phyloP scores from a whole-genome alignment of 2,888 invertebrate species.

The Anagyrus pseudococci region DNA sequence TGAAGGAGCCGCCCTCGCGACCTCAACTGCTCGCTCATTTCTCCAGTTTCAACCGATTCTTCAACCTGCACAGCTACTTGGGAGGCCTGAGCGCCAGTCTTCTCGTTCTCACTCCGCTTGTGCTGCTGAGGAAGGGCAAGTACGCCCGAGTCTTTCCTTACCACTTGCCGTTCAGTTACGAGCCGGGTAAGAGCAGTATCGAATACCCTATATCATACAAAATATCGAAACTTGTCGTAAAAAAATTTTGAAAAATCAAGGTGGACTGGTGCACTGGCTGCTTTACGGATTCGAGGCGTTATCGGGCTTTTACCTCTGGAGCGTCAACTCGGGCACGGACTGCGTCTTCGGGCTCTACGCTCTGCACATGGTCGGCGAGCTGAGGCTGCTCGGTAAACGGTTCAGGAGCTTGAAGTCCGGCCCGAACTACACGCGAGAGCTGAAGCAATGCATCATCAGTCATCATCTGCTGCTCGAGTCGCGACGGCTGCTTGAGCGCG shows the following conservation, averaged over 20 bases:
- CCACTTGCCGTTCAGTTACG: conserved; percentile 22
- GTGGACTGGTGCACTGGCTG: conserved; percentile 16
- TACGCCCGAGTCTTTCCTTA: conserved; percentile 26
- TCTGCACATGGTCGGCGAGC: conserved; percentile 45
- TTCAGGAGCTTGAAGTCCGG: conserved; percentile 28
- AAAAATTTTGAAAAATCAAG: no score
- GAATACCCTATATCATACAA: neutral
- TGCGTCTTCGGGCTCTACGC: conserved; percentile 45
- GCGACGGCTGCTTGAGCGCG: conserved; percentile 37
- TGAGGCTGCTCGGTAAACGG: conserved; percentile 39
- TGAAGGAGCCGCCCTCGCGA: conserved; percentile 9
- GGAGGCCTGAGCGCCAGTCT: conserved; percentile 1
- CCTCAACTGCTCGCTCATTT: conserved; percentile 18
- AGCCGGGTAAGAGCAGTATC: no score
- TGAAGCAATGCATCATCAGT: conserved; percentile 37
- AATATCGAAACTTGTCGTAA: neutral
- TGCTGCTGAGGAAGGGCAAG: conserved; percentile 16
- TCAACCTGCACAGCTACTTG: conserved; percentile 10
- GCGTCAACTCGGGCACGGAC: conserved; percentile 39
- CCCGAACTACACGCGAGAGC: conserved; percentile 23
- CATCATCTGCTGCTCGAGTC: conserved; percentile 40
- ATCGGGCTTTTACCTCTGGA: conserved; percentile 22
- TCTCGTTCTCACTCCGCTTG: conserved; percentile 5
- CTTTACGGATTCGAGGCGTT: conserved; percentile 13
- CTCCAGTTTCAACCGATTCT: conserved; percentile 13